Base-by-base conservation (phyloP, 2,888 invertebrate species). In the Metacarcinus magister region DNA sequence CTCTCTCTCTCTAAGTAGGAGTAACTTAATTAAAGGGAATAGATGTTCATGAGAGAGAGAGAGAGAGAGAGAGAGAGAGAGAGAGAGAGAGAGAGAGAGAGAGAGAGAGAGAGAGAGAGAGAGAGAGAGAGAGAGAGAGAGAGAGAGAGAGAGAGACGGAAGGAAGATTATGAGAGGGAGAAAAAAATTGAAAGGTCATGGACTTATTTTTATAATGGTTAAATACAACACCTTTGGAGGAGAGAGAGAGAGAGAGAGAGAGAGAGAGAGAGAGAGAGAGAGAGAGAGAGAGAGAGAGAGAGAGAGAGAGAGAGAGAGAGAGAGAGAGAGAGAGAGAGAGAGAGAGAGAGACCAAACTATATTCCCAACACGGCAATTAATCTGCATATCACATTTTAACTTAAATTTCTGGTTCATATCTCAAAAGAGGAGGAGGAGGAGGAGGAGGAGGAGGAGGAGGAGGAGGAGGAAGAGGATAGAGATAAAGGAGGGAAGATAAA, bases 271-370 rank as follows among this genome's bases (percentile, higher is more conserved):
- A 75, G 75, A 75, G 75, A 75, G 75, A 75, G 75, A 75, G 75
- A 75, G 75, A 75, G 75, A 75, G 75, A 82, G 82, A 82, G 82
- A 82, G 82, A 82, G 82, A 82, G 82, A 82, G 82, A 82, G 82
- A 82, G 82, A 82, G 82, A 82, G 82, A 82, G 82, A 82, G 82
- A 82, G 82, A 82, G 82, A 82, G 82, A 82, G 82, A 82, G 82
- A 82, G 82, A 82, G 82, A 82, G 82, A 82, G 82, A 82, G 82
- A 82, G 82, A 82, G 82, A 82, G 67, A 67, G 67, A 67, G 67
- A 67, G 8, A 67, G 67, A 54, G 54, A 54, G 54, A 54, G 54
- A 54, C 54, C 10, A 19, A 67, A 67, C 23, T 67, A 82, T 23
- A 82, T 32, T 82, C 32, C 8, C 82, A 82, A 7, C 1, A 28